Conservation (phyloP, 2,888 invertebrate species). For the Cheilosia urbana region DNA sequence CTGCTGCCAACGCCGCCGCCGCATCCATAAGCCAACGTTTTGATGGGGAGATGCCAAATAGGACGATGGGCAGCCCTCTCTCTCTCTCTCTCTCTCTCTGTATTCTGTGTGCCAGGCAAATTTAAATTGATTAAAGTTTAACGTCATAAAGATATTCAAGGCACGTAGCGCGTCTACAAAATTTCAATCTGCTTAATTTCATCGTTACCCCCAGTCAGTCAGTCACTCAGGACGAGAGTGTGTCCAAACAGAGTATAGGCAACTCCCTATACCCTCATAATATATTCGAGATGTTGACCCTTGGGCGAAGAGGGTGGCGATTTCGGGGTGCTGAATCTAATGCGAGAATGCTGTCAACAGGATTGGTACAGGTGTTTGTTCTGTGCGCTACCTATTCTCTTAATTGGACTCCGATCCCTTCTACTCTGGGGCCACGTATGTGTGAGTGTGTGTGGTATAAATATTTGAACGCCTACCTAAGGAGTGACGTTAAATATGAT, state of each 20-base stretch:
- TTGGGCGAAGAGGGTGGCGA: slow-evolving; percentile 2
- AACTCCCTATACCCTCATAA: not conserved
- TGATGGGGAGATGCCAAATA: slow-evolving; percentile 29
- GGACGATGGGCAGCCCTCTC: not conserved
- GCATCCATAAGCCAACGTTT: not conserved
- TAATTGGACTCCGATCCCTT: slow-evolving; percentile 38
- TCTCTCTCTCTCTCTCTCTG: no score
- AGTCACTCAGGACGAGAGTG: not conserved
- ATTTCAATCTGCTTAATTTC: slow-evolving; percentile 52
- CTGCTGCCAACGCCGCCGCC: not conserved
- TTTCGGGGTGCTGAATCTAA: slow-evolving; percentile 2
- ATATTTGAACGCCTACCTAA: slow-evolving; percentile 37
- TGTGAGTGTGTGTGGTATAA: slow-evolving; percentile 16
- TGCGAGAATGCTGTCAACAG: slow-evolving; percentile 40
- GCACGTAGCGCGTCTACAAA: slow-evolving; percentile 49
- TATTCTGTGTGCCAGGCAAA: slow-evolving; percentile 31
- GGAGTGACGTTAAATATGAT: slow-evolving; percentile 34
- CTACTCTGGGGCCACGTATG: not conserved
- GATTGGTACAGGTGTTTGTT: slow-evolving; percentile 47
- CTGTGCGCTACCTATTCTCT: slow-evolving; percentile 32
- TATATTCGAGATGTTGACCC: slow-evolving; percentile 38
- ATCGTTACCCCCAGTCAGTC: not conserved
- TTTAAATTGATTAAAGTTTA: slow-evolving; percentile 65
- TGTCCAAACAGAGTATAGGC: slow-evolving; percentile 49
- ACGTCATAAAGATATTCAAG: slow-evolving; percentile 54